phyloP scores from a whole-genome alignment of 2,888 invertebrate species.

The Chironomus riparius region DNA sequence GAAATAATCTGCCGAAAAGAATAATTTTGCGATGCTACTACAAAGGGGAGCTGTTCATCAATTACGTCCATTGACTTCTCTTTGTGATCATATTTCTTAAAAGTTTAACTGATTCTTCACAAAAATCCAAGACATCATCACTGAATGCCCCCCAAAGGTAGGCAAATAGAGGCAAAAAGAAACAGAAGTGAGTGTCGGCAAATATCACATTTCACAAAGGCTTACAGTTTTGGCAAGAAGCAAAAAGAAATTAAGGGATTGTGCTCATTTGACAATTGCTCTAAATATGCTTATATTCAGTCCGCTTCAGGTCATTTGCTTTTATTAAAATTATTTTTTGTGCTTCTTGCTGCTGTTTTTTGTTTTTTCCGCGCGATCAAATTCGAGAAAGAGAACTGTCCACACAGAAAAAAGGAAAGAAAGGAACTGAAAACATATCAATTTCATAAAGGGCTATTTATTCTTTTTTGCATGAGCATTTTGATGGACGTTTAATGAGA shows the following conservation, averaged over 20 bases:
- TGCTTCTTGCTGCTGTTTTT: not conserved
- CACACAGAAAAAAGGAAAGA: not conserved
- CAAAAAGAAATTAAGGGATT: not conserved
- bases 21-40: no score
- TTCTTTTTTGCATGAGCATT: not conserved
- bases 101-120: no score
- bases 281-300: not conserved
- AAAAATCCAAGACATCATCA: no score
- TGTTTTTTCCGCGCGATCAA: not conserved
- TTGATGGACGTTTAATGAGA: conserved; percentile 1
- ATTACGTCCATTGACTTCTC: no score
- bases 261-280: not conserved
- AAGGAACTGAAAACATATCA: not conserved
- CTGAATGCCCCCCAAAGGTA: not conserved
- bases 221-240: not conserved
- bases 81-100: no score
- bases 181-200: conserved; percentile 10
- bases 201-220: conserved; percentile 19
- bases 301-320: conserved; percentile 9
- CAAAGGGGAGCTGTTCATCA: no score
- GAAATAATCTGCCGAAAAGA: not conserved
- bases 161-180: not conserved
- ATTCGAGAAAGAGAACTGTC: not conserved
- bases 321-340: not conserved
- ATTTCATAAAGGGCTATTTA: not conserved